These are phyloP conservation scores for Selene dorsalis DNA, from an alignment of 2,797 vertebrate genomes.

Conservation along the genomic window DNA sequence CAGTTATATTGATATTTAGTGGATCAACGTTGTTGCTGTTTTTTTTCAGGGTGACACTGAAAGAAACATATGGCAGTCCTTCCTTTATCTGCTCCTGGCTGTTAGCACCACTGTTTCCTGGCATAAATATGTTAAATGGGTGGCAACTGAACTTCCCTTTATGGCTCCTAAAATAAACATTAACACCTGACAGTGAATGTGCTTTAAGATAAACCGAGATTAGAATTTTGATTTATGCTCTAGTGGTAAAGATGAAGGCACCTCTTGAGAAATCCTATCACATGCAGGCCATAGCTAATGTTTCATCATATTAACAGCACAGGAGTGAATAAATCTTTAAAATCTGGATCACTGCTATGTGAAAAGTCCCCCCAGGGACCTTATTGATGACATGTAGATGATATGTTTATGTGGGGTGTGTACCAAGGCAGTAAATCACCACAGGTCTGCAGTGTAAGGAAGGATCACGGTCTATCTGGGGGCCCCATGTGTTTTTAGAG, in stretches of 20 bases:
- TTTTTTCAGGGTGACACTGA: constrained; percentile 61
- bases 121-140: constrained; percentile 78
- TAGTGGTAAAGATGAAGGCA: constrained; percentile 52
- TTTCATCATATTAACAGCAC: constrained; percentile 57
- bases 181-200: constrained; percentile 80
- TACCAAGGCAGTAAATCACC: constrained; percentile 78
- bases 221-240: constrained; percentile 49
- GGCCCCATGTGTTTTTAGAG: constrained; percentile 76
- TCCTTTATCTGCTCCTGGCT: constrained; percentile 67
- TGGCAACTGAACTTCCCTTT: constrained; percentile 75
- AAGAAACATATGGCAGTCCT: constrained; percentile 71
- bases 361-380: constrained; percentile 51
- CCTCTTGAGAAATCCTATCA: constrained; percentile 24
- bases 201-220: constrained; percentile 70
- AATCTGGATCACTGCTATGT: constrained; percentile 50
- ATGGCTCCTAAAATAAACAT: constrained; percentile 79
- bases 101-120: constrained; percentile 77
- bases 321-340: constrained; percentile 60
- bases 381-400: constrained; percentile 73
- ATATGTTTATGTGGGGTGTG: constrained; percentile 78
- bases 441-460: constrained; percentile 59
- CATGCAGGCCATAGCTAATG: constrained; percentile 26
- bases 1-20: constrained; percentile 67
- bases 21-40: constrained; percentile 14
- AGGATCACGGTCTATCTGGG: constrained; percentile 65